Percentiles rank a stretch among this genome's conserved stretches.
Evolutionary conservation across 2,888 invertebrate species (phyloP).

Genomic region (Drosophila subquinaria): DNA sequence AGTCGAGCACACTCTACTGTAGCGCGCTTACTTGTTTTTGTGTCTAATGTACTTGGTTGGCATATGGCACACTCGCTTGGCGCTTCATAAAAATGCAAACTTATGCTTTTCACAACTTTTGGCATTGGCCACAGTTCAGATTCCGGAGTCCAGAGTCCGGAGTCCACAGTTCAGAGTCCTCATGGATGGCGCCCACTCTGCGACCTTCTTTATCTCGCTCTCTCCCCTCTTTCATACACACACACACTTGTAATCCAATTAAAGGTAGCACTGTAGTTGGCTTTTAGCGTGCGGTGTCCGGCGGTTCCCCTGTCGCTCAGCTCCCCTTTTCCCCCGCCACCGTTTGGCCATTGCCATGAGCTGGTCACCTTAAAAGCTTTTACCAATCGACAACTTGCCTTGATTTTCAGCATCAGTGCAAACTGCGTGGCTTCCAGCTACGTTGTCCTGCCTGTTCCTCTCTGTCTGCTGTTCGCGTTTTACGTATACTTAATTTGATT

Average conservation of each 20-base stretch:
- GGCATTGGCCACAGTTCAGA: slow-evolving; percentile 55
- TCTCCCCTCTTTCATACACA: slow-evolving; percentile 34
- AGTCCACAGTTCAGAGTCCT: slow-evolving; percentile 48
- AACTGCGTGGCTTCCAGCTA: slow-evolving; percentile 46
- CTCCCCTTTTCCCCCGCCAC: background rate
- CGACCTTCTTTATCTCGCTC: slow-evolving; percentile 26
- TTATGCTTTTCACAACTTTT: slow-evolving; percentile 77
- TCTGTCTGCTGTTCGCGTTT: slow-evolving; percentile 68
- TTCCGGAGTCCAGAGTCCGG: slow-evolving; percentile 42
- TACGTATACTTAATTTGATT: slow-evolving; percentile 81
- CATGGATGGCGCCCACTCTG: slow-evolving; percentile 38
- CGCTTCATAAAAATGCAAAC: slow-evolving; percentile 81
- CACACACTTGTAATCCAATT: slow-evolving; percentile 81
- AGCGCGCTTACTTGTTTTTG: slow-evolving; percentile 16
- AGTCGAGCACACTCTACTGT: background rate
- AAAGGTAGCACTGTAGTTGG: slow-evolving; percentile 81
- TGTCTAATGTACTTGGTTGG: slow-evolving; percentile 46
- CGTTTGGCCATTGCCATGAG: slow-evolving; percentile 36
- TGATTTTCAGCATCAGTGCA: slow-evolving; percentile 73
- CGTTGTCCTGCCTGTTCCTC: slow-evolving; percentile 21
- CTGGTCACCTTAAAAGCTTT: slow-evolving; percentile 76
- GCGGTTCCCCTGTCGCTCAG: slow-evolving; percentile 31
- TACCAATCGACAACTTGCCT: slow-evolving; percentile 79
- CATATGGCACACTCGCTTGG: slow-evolving; percentile 68
- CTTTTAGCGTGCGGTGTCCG: slow-evolving; percentile 76